Conservation (phyloP, 2,113 vertebrate species). For the Cavia aperea region DNA sequence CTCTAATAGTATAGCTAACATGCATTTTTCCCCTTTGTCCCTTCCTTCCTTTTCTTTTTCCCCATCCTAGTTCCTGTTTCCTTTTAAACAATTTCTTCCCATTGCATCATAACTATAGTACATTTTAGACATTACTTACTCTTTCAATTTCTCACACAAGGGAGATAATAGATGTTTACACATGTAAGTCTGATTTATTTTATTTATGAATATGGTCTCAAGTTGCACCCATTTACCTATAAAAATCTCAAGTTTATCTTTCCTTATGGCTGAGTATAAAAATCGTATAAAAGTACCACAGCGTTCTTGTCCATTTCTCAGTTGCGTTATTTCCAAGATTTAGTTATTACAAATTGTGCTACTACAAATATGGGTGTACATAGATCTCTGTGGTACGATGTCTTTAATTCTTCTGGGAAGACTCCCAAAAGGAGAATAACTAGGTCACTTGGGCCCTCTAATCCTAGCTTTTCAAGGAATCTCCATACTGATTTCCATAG, state of each 20-base stretch:
- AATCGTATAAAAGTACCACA: neutral
- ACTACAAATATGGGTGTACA: neutral
- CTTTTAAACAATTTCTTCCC: too few relatives aligned
- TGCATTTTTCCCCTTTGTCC: too few relatives aligned
- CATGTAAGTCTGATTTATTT: too few relatives aligned
- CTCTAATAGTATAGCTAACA: too few relatives aligned
- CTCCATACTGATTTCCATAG: neutral
- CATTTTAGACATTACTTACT: too few relatives aligned
- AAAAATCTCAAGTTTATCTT: neutral
- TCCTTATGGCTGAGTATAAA: neutral
- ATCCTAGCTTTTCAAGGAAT: neutral
- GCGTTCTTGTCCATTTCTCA: neutral
- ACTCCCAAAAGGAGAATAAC: neutral
- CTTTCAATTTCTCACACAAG: too few relatives aligned
- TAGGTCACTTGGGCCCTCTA: neutral
- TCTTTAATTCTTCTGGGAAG: neutral
- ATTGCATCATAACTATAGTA: too few relatives aligned
- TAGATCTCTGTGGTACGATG: neutral
- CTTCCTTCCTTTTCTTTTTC: too few relatives aligned
- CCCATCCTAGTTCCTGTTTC: too few relatives aligned
- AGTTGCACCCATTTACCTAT: neutral
- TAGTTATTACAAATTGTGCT: neutral
- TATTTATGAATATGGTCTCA: neutral
- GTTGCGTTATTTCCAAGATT: neutral
- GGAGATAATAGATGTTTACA: too few relatives aligned